Conservation (phyloP, 2,888 invertebrate species). For the Pemphredon lugubris region DNA sequence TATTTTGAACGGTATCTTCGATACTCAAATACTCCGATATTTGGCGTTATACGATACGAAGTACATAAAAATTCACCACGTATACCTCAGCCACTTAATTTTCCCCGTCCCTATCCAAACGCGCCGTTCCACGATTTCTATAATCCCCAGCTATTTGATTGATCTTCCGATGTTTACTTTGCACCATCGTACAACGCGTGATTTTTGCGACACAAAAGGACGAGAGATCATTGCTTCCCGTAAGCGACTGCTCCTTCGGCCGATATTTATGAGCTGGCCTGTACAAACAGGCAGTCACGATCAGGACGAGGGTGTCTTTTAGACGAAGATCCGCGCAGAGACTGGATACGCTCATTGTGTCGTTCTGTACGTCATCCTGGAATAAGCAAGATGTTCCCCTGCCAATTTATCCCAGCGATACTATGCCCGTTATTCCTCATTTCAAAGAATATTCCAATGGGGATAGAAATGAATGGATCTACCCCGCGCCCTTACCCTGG, state of each 20-base stretch:
- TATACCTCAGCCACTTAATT: too few relatives aligned
- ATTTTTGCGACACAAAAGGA: slow-evolving; percentile 15
- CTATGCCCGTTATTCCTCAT: slow-evolving; percentile 52
- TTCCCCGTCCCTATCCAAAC: too few relatives aligned
- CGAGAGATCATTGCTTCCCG: slow-evolving; percentile 8
- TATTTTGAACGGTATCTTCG: too few relatives aligned
- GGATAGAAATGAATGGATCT: slow-evolving; percentile 55
- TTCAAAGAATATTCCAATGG: slow-evolving; percentile 58
- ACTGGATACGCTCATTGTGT: slow-evolving; percentile 61
- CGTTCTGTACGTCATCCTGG: slow-evolving; percentile 51
- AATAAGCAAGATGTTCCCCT: slow-evolving; percentile 65
- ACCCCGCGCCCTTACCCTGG: slow-evolving; percentile 1
- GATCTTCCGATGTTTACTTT: too few relatives aligned
- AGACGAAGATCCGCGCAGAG: slow-evolving; percentile 54
- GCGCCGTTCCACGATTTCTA: too few relatives aligned
- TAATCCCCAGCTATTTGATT: too few relatives aligned
- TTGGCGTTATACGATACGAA: too few relatives aligned
- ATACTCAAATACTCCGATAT: too few relatives aligned
- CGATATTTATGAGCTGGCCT: slow-evolving; percentile 61
- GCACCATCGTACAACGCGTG: background rate
- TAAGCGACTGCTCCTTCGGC: slow-evolving; percentile 31
- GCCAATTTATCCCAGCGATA: slow-evolving; percentile 64
- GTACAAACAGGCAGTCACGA: slow-evolving; percentile 60
- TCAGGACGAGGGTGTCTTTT: slow-evolving; percentile 42
- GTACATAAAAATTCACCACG: too few relatives aligned